Percentiles rank a stretch among this genome's conserved stretches.
Evolutionary conservation across 2,113 vertebrate species (phyloP).

Genomic region (Athene cunicularia): DNA sequence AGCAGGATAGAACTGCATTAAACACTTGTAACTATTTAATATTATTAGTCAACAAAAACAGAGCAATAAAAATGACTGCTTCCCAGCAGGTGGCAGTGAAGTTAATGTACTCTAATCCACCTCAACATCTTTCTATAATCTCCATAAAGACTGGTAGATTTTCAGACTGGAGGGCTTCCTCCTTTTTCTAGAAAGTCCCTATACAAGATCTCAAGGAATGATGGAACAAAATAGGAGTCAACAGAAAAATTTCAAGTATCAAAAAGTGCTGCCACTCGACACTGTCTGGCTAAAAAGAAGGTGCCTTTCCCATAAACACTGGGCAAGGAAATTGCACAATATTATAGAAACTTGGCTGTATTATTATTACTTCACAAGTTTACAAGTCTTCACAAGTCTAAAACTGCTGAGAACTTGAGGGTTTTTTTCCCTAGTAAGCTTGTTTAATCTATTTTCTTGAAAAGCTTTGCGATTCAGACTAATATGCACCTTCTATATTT

Average conservation of each 20-base stretch:
- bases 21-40: not conserved
- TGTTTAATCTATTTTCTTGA: not conserved
- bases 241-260: not conserved
- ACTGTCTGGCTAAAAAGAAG: not conserved
- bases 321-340: not conserved
- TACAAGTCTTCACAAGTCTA: not conserved
- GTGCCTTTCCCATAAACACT: not conserved
- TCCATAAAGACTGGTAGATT: not conserved
- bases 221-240: not conserved
- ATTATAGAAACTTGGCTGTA: not conserved
- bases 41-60: not conserved
- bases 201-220: not conserved
- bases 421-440: not conserved
- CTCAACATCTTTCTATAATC: not conserved
- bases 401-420: not conserved
- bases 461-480: not conserved
- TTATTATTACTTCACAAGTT: not conserved
- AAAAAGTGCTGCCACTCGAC: not conserved
- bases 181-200: not conserved
- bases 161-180: not conserved
- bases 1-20: not conserved
- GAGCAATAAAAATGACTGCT: not conserved
- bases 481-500: not conserved
- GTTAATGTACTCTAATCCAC: not conserved
- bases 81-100: constrained; percentile 49